phyloP scores from a whole-genome alignment of 2,888 invertebrate genomes.

The Erynnis tages region DNA sequence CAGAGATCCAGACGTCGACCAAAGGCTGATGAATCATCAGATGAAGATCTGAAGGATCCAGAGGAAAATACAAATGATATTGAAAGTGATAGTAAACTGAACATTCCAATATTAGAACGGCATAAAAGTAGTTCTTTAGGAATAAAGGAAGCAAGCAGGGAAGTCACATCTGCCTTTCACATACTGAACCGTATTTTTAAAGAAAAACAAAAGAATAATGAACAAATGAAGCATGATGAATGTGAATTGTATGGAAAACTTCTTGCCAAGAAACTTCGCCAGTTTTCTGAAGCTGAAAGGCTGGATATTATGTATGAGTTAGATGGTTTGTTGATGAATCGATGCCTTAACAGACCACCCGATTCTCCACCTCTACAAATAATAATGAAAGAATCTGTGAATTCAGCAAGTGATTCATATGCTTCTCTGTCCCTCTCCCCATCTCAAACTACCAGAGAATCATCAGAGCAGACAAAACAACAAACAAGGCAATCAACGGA shows the following conservation, averaged over 20 bases:
- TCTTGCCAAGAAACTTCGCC: conserved; percentile 17
- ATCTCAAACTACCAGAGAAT: background rate
- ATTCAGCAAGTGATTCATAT: conserved; percentile 16
- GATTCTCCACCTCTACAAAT: conserved; percentile 16
- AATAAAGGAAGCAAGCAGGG: conserved; percentile 19
- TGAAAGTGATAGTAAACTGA: background rate
- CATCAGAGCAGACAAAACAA: background rate
- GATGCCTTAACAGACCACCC: background rate
- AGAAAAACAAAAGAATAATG: conserved; percentile 13
- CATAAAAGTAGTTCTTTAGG: conserved; percentile 2
- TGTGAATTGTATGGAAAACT: conserved; percentile 21
- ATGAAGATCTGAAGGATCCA: too few relatives aligned
- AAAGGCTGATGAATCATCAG: background rate
- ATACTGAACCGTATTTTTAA: conserved; percentile 20
- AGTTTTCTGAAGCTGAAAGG: conserved; percentile 17
- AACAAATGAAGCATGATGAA: conserved; percentile 11
- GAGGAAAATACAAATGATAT: background rate
- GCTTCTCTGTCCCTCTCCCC: conserved; percentile 10
- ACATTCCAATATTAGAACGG: background rate
- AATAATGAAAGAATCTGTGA: conserved; percentile 4
- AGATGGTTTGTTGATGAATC: conserved; percentile 17
- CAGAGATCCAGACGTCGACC: background rate
- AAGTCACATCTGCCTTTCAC: conserved; percentile 19
- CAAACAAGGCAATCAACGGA: background rate
- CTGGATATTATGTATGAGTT: conserved; percentile 22